Percentiles rank a stretch among this genome's conserved stretches.
Conservation (phyloP, 2,888 invertebrate genomes). For the Luffia ferchaultella region DNA sequence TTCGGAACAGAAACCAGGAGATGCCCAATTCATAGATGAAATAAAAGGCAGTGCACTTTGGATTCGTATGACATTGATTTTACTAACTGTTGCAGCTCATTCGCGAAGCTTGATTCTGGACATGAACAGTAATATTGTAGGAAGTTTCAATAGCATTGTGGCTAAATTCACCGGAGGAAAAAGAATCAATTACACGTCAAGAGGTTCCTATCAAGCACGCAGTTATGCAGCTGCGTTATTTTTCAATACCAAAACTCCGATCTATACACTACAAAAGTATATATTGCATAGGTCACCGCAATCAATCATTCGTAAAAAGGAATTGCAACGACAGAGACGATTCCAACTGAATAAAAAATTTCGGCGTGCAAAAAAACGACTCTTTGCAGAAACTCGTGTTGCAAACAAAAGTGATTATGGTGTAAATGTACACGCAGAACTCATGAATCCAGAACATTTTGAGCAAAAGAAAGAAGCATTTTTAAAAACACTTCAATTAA, state of each 20-base stretch:
- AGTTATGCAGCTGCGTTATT: neutral
- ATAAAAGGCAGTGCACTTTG: no score
- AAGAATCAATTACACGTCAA: neutral
- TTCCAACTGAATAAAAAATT: no score
- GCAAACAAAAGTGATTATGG: neutral
- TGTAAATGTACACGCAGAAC: neutral
- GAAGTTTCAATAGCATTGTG: constrained; percentile 3
- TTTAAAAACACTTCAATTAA: neutral
- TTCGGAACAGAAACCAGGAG: no score
- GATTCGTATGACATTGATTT: no score
- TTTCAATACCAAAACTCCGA: neutral
- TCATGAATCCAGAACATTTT: neutral
- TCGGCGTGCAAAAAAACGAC: no score
- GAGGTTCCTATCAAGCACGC: neutral
- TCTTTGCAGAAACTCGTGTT: no score
- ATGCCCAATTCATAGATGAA: no score
- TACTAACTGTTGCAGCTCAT: no score
- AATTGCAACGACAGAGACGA: no score
- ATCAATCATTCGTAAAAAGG: no score
- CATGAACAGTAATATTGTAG: constrained; percentile 4
- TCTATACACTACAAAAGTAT: neutral
- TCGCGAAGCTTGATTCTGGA: constrained; percentile 5
- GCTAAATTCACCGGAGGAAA: constrained; percentile 4
- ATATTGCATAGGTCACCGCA: no score
- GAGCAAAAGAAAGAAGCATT: neutral